Percentiles rank a stretch among this genome's conserved stretches.
Evolutionary conservation across 2,888 invertebrate species (phyloP).

Genomic region (Alviniconcha strummeri): DNA sequence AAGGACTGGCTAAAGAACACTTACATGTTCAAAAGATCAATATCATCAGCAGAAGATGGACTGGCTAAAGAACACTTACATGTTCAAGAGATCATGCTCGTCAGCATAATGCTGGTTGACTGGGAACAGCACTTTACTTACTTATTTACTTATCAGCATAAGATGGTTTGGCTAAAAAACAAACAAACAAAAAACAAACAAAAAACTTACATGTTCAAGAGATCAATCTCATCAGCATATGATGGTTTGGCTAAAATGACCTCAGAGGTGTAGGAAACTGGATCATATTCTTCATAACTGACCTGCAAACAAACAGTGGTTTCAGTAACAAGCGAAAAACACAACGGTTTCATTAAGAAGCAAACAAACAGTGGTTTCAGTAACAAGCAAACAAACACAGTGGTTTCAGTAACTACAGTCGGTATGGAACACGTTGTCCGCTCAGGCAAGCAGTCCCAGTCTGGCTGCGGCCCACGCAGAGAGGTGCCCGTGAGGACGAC

Average conservation of each 20-base stretch:
- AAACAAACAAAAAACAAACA: too few species aligned
- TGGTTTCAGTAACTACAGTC: too few species aligned
- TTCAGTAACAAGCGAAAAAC: too few species aligned
- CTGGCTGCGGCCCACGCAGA: too few species aligned
- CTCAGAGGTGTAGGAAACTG: conserved; percentile 48
- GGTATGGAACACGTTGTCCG: too few species aligned
- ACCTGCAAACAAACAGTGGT: conserved; percentile 39
- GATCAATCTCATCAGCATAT: conserved; percentile 55
- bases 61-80: background rate
- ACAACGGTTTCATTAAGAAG: background rate
- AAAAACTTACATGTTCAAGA: conserved; percentile 53
- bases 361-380: background rate
- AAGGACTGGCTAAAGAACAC: conserved; percentile 18
- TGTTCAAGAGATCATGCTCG: too few species aligned
- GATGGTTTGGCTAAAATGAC: conserved; percentile 45
- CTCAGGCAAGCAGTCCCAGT: too few species aligned
- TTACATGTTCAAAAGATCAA: conserved; percentile 54
- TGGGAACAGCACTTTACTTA: too few species aligned
- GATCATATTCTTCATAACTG: conserved; percentile 53
- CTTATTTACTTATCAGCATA: too few species aligned
- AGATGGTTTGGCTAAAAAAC: too few species aligned
- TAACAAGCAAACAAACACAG: background rate
- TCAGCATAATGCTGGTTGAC: too few species aligned
- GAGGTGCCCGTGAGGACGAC: too few species aligned
- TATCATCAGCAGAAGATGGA: conserved; percentile 55